A percentile compares a stretch with the other conserved stretches of the same genome.
Conservation (phyloP, 2,113 vertebrate species). For the Calonectris borealis region DNA sequence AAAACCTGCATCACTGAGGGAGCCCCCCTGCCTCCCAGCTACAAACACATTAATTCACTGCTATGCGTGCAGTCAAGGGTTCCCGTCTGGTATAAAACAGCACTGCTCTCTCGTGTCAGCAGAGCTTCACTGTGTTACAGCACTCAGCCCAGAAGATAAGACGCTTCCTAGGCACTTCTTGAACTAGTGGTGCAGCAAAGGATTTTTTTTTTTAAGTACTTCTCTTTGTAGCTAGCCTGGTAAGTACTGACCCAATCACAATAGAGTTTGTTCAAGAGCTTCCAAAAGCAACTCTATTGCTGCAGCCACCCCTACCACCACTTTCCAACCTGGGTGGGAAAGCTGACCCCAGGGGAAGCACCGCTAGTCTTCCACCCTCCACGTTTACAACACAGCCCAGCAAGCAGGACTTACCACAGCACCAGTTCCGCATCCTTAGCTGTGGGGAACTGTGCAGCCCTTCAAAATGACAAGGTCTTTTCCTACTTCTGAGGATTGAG, state of each 20-base stretch:
- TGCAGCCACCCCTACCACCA: not conserved
- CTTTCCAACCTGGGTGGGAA: not conserved
- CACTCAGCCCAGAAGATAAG: not conserved
- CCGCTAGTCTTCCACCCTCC: not conserved
- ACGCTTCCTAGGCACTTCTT: not conserved
- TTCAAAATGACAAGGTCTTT: not conserved
- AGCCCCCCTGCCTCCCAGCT: not conserved
- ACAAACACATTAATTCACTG: not conserved
- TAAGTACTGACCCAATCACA: not conserved
- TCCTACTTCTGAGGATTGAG: not conserved
- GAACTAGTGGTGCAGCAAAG: not conserved
- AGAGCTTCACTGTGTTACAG: not conserved
- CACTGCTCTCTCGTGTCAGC: not conserved
- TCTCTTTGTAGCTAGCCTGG: not conserved
- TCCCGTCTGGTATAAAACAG: not conserved
- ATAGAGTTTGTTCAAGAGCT: not conserved
- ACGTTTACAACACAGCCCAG: fast-evolving
- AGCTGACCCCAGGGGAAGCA: not conserved
- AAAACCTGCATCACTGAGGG: not conserved
- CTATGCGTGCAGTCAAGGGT: not conserved
- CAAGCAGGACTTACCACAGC: not conserved
- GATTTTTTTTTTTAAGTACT: not conserved
- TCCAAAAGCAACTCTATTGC: not conserved
- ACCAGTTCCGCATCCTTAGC: not conserved
- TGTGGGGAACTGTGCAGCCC: not conserved